phyloP scores from a whole-genome alignment of 2,888 invertebrate genomes.

The Drosophila paramelanica region DNA sequence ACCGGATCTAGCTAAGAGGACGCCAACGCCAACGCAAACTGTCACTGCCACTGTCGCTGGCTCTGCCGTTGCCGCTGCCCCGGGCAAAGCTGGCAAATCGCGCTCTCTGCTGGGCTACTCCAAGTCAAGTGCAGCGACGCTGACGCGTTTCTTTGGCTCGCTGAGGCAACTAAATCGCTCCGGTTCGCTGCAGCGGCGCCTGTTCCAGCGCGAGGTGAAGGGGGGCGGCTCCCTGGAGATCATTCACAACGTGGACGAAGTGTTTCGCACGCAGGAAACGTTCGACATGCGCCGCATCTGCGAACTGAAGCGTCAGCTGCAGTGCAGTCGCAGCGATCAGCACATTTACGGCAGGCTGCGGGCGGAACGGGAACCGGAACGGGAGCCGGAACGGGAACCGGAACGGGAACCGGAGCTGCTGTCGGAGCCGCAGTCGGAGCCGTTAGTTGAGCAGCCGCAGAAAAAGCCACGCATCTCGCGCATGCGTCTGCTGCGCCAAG shows the following conservation, averaged over 20 bases:
- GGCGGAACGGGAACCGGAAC: slow-evolving; percentile 17
- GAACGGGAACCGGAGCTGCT: not conserved
- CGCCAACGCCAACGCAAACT: slow-evolving; percentile 1
- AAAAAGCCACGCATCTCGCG: slow-evolving; percentile 58
- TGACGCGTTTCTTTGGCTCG: slow-evolving; percentile 77
- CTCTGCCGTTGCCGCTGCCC: slow-evolving; percentile 4
- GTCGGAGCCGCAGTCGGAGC: not conserved
- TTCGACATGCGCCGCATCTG: slow-evolving; percentile 83
- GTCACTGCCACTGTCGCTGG: not conserved
- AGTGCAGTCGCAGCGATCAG: slow-evolving; percentile 81
- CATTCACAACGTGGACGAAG: slow-evolving; percentile 84
- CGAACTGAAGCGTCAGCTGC: slow-evolving; percentile 77
- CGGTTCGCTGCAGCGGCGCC: slow-evolving; percentile 62
- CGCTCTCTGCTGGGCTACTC: slow-evolving; percentile 60
- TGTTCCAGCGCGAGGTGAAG: slow-evolving; percentile 42
- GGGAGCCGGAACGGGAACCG: not conserved
- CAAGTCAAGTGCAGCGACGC: slow-evolving; percentile 61
- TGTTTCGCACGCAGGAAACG: slow-evolving; percentile 83
- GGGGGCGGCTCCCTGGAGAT: slow-evolving; percentile 76
- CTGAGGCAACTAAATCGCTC: slow-evolving; percentile 72
- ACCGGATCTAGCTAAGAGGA: not conserved
- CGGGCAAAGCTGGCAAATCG: slow-evolving; percentile 44
- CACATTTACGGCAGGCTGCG: slow-evolving; percentile 82
- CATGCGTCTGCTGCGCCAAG: slow-evolving; percentile 59
- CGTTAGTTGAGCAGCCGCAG: not conserved